Percentiles rank a stretch among this genome's conserved stretches.
phyloP scores from a whole-genome alignment of 1,140 invertebrate genomes.

The Portunus trituberculatus region DNA sequence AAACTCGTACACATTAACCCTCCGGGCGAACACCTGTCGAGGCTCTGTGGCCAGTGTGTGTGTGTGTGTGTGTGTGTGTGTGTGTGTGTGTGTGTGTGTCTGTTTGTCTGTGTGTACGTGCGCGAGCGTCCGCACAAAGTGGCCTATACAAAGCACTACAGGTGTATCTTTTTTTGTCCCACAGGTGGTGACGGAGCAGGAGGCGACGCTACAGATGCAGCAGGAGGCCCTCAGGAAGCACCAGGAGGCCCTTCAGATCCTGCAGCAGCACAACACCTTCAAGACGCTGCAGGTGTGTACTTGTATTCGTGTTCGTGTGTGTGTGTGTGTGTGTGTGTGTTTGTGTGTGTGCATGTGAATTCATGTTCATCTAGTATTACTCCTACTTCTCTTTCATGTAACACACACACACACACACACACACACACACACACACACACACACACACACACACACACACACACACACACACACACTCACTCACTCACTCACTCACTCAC shows the following conservation, averaged over 20 bases:
- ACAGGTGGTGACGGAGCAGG: slow-evolving; percentile 75
- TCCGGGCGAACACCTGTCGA: background rate
- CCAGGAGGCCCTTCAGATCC: slow-evolving; percentile 82
- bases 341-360: background rate
- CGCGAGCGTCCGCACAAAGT: background rate
- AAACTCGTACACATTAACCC: background rate
- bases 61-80: slow-evolving; percentile 20
- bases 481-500: slow-evolving; percentile 31
- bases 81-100: background rate
- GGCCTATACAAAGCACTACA: background rate
- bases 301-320: slow-evolving; percentile 78
- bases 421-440: slow-evolving; percentile 38
- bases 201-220: slow-evolving; percentile 78
- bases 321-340: slow-evolving; percentile 5
- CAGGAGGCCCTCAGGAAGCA: slow-evolving; percentile 79
- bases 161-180: background rate
- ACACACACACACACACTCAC: slow-evolving; percentile 30
- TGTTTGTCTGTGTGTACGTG: background rate
- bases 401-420: background rate
- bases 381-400: background rate
- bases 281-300: slow-evolving; percentile 83
- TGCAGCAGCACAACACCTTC: slow-evolving; percentile 83
- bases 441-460: slow-evolving; percentile 39
- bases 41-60: background rate
- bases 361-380: too few species aligned